phyloP scores from a whole-genome alignment of 1,140 invertebrate genomes.

The Lethocerus indicus region DNA sequence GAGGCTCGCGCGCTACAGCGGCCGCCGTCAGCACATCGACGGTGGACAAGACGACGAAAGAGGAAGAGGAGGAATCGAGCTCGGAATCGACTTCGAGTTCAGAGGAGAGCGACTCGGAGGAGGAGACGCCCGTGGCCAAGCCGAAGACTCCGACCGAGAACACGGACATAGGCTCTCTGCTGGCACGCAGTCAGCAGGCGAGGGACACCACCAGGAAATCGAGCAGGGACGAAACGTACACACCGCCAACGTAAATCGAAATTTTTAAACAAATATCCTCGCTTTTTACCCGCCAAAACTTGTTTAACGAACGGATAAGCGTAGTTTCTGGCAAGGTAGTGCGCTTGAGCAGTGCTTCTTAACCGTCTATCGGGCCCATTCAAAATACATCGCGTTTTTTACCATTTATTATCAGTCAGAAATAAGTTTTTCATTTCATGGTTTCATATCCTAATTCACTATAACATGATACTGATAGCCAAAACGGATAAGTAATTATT shows the following conservation, averaged over 20 bases:
- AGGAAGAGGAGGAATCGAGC: conserved; percentile 32
- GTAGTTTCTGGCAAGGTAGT: no score
- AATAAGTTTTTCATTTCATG: no score
- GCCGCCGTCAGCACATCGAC: conserved; percentile 1
- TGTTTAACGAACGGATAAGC: no score
- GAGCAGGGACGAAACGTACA: conserved; percentile 17
- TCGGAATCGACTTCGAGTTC: conserved; percentile 31
- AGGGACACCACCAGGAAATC: conserved; percentile 24
- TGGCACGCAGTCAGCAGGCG: conserved; percentile 56
- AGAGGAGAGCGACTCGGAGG: conserved; percentile 53
- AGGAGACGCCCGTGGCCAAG: conserved; percentile 38
- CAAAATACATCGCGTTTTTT: no score
- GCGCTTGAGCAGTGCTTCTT: no score
- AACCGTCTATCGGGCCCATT: no score
- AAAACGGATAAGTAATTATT: no score
- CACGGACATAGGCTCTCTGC: conserved; percentile 57
- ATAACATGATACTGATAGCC: no score
- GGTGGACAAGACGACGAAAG: conserved; percentile 19
- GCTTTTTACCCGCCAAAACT: no score
- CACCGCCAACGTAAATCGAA: conserved; percentile 13
- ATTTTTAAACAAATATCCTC: no score
- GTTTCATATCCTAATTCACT: no score
- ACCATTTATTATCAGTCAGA: no score
- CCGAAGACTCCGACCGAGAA: conserved; percentile 40
- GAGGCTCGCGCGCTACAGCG: neutral